Evolutionary conservation across 2,888 invertebrate genomes (phyloP).

Genomic region (Phaedon cochleariae): DNA sequence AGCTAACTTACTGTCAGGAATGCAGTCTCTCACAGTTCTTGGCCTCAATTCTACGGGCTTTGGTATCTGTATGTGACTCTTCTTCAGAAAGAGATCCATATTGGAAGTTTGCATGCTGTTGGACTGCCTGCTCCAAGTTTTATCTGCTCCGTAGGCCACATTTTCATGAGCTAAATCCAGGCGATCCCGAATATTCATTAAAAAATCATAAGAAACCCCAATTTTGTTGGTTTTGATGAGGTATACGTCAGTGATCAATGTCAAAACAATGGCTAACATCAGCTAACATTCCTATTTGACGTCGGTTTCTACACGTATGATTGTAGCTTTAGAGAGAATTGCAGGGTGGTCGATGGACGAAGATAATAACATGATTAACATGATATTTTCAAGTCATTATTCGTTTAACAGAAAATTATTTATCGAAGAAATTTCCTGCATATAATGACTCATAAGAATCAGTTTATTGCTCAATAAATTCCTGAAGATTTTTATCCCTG

Average conservation of each 20-base stretch:
- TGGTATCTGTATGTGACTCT: constrained; percentile 36
- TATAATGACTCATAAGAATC: no score
- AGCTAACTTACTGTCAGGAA: constrained; percentile 71
- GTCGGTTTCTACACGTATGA: not conserved
- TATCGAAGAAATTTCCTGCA: no score
- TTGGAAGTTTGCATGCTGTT: constrained; percentile 51
- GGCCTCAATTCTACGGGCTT: constrained; percentile 52
- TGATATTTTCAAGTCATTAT: no score
- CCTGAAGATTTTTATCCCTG: no score
- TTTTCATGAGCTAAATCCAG: constrained; percentile 56
- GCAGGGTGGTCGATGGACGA: constrained; percentile 1
- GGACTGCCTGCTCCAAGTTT: constrained; percentile 52
- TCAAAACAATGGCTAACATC: constrained; percentile 40
- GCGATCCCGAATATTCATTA: constrained; percentile 50
- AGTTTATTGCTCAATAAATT: no score
- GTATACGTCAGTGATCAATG: constrained; percentile 35
- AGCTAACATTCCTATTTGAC: no score
- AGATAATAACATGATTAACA: no score
- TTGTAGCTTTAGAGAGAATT: not conserved
- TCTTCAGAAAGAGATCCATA: constrained; percentile 52
- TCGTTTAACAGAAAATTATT: no score
- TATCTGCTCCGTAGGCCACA: constrained; percentile 55
- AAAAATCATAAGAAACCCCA: constrained; percentile 29
- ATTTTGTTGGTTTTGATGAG: constrained; percentile 34
- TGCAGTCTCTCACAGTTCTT: constrained; percentile 69